A percentile compares a stretch with the other conserved stretches of the same genome.
phyloP scores from a whole-genome alignment of 2,113 vertebrate genomes.

The Poeciliopsis turrubarensis region DNA sequence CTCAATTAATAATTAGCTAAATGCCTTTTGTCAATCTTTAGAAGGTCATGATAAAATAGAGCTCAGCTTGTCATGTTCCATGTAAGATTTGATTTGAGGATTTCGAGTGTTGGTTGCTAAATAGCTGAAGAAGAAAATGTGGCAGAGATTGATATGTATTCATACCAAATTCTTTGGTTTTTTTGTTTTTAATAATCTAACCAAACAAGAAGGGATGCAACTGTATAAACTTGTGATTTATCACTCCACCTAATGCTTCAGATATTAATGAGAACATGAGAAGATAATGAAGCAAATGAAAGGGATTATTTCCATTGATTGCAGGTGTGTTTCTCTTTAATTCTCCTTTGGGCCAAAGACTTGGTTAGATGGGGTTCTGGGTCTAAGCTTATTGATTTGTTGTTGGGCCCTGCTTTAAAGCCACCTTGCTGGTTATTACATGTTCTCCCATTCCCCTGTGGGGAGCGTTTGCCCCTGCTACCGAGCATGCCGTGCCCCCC shows the following conservation, averaged over 20 bases:
- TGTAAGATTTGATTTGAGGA: no score
- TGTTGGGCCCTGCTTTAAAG: conserved; percentile 49
- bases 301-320: conserved; percentile 67
- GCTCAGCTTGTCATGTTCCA: no score
- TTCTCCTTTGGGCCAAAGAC: conserved; percentile 50
- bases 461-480: conserved; percentile 37
- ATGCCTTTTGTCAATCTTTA: no score
- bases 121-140: not conserved
- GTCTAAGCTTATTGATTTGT: conserved; percentile 70
- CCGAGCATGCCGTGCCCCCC: conserved; percentile 37
- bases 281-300: conserved; percentile 22
- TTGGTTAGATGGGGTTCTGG: conserved; percentile 59
- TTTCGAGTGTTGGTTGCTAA: not conserved
- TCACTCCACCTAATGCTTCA: conserved; percentile 6
- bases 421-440: conserved; percentile 61
- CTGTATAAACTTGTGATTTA: not conserved
- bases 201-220: not conserved
- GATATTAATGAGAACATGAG: conserved; percentile 35
- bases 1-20: no score
- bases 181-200: not conserved
- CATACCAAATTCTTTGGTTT: not conserved
- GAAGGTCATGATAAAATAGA: no score
- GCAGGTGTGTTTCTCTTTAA: conserved; percentile 60
- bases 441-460: conserved; percentile 44
- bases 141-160: not conserved